Percentiles rank a stretch among this genome's conserved stretches.
These are phyloP conservation scores for Pangasius djambal DNA, from an alignment of 2,797 vertebrate genomes.

Conservation along the genomic window DNA sequence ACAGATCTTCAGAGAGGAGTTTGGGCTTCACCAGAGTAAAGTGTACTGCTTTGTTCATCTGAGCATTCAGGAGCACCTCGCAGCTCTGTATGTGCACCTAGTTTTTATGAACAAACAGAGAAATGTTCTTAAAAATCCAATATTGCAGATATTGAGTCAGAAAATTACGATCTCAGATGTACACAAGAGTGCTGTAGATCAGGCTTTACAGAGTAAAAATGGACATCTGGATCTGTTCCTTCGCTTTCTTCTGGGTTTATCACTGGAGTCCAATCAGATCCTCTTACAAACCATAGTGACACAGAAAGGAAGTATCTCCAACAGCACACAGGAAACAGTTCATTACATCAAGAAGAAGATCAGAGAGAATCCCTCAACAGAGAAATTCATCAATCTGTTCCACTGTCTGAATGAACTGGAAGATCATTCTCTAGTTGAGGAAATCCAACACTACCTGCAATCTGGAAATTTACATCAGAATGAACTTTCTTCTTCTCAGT, in stretches of 20 bases:
- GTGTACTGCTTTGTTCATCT: conserved; percentile 17
- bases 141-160: background rate
- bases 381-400: background rate
- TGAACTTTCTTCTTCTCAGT: background rate
- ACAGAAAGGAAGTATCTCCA: background rate
- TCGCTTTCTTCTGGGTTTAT: background rate
- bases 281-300: background rate
- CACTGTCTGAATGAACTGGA: conserved; percentile 14
- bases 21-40: background rate
- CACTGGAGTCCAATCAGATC: conserved; percentile 2
- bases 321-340: background rate
- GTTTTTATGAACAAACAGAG: background rate
- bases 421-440: background rate
- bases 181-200: background rate
- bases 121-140: too few relatives aligned
- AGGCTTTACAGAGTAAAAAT: background rate
- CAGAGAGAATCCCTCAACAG: background rate
- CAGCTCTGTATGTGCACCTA: conserved; percentile 12
- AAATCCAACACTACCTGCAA: background rate
- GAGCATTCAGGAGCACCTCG: background rate
- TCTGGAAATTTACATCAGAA: background rate
- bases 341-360: background rate
- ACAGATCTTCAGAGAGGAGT: background rate
- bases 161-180: background rate
- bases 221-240: conserved; percentile 7